Evolutionary conservation across 2,797 vertebrate species (phyloP).

Genomic region (Craterocephalus amniculus): DNA sequence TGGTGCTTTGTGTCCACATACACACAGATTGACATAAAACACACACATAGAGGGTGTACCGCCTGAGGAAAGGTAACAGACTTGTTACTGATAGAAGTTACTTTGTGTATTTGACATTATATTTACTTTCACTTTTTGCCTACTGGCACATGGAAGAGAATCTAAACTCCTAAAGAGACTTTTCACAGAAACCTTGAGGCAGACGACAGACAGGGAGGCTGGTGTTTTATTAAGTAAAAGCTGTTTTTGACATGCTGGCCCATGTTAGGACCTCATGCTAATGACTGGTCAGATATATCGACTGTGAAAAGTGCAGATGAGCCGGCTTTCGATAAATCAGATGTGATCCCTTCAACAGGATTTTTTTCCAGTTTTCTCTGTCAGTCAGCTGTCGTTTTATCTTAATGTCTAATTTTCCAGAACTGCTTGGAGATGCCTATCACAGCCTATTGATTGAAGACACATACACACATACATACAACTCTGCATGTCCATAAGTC

Average conservation of each 20-base stretch:
- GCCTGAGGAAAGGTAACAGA: constrained; percentile 52
- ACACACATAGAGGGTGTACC: constrained; percentile 48
- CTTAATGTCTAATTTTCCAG: constrained; percentile 31
- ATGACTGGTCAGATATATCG: neutral
- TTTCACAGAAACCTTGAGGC: constrained; percentile 7
- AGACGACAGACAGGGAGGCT: neutral
- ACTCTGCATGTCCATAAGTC: constrained; percentile 43
- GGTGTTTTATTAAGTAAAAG: neutral
- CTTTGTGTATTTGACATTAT: constrained; percentile 27
- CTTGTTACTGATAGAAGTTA: constrained; percentile 51
- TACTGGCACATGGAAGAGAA: constrained; percentile 20
- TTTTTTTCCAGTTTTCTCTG: constrained; percentile 20
- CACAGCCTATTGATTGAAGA: constrained; percentile 50
- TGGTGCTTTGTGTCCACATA: constrained; percentile 55
- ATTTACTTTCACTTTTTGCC: constrained; percentile 37
- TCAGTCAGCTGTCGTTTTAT: constrained; percentile 38
- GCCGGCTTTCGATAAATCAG: neutral
- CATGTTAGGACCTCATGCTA: neutral
- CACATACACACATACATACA: constrained; percentile 24
- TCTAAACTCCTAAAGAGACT: constrained; percentile 41
- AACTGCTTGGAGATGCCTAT: constrained; percentile 45
- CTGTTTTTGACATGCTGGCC: neutral
- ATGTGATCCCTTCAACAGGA: neutral
- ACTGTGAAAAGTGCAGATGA: neutral
- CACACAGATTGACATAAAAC: constrained; percentile 19